Conservation (phyloP, 2,888 invertebrate genomes). For the Epinotia bilunana region DNA sequence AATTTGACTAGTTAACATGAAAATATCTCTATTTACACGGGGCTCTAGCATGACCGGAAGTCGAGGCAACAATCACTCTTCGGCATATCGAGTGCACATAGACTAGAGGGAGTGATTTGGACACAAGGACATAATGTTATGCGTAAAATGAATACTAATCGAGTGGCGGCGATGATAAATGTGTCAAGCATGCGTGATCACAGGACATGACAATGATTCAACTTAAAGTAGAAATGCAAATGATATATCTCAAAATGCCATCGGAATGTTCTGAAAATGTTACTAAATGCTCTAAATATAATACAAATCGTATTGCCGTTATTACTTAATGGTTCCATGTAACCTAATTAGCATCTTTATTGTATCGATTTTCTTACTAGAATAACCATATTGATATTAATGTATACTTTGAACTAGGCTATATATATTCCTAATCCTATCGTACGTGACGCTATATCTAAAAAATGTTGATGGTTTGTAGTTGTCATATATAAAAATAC, state of each 20-base stretch:
- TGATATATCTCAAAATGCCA: slow-evolving; percentile 58
- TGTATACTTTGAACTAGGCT: slow-evolving; percentile 18
- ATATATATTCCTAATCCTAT: slow-evolving; percentile 20
- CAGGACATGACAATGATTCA: slow-evolving; percentile 48
- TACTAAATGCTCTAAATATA: slow-evolving; percentile 54
- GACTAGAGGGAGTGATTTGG: slow-evolving; percentile 77
- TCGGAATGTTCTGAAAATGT: slow-evolving; percentile 58
- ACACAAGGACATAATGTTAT: slow-evolving; percentile 61
- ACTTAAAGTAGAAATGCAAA: slow-evolving; percentile 46
- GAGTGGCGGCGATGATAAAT: slow-evolving; percentile 46
- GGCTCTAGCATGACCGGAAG: slow-evolving; percentile 55
- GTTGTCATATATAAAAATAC: slow-evolving; percentile 73
- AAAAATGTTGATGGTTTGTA: slow-evolving; percentile 38
- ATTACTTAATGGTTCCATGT: slow-evolving; percentile 44
- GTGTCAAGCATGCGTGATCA: slow-evolving; percentile 46
- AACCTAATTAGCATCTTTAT: slow-evolving; percentile 34
- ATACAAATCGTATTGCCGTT: slow-evolving; percentile 49
- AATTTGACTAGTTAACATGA: slow-evolving; percentile 7
- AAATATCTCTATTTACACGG: slow-evolving; percentile 52
- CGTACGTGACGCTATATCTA: slow-evolving; percentile 35
- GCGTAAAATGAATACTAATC: slow-evolving; percentile 47
- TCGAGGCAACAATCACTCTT: slow-evolving; percentile 79
- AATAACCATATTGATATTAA: slow-evolving; percentile 13
- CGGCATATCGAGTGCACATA: slow-evolving; percentile 79
- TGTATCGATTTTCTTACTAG: slow-evolving; percentile 22